Base-by-base conservation (phyloP, 2,797 vertebrate genomes). In the Anguilla pacifica region DNA sequence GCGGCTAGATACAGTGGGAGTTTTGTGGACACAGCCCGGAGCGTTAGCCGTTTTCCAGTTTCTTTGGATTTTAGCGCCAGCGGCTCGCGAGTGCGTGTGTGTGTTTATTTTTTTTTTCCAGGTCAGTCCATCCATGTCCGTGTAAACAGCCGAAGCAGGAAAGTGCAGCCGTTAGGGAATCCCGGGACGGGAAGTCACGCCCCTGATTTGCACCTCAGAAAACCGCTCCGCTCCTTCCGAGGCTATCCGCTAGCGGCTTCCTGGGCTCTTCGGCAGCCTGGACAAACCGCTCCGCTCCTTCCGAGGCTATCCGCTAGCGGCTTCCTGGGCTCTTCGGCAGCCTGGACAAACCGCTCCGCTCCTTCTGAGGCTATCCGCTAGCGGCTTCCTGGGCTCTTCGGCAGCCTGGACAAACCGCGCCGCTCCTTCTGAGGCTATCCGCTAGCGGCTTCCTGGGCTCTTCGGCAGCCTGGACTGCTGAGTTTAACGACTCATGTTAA, bases 401-500 rank as follows among this genome's bases (percentile, higher is more conserved):
- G n/a, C n/a, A n/a, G n/a, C n/a, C n/a, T n/a, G n/a, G n/a, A n/a
- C n/a, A 46, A 49, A 19, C 43, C 64, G 49, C 72, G 39, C 43
- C 15, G 77, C 7, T 25, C 43, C 19, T 81, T 46, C 39, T 4
- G 22, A 85, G 31, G 13, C 17, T 61, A 61, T 84, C 53, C 17
- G 55, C 53, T 22, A 19, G 39, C n/a, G 83, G 2, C 22, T n/a
- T 28, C 13, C 55, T 31, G 31, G 55, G 55, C 35, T 15, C 55
- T 43, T 85, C 35, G 0, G 57, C 31, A 72, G 51, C 53, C 35
- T 31, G 31, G 57, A 85, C 59, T 28, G 31, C 28, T 19, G 13
- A 59, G 35, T 53, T 64, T 85, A 85, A 85, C 22, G 77, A 64
- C 57, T 85, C 31, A 61, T 64, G 84, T 85, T 85, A 49, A 81